phyloP scores from a whole-genome alignment of 1,140 invertebrate genomes.

The Oryctes rhinoceros region DNA sequence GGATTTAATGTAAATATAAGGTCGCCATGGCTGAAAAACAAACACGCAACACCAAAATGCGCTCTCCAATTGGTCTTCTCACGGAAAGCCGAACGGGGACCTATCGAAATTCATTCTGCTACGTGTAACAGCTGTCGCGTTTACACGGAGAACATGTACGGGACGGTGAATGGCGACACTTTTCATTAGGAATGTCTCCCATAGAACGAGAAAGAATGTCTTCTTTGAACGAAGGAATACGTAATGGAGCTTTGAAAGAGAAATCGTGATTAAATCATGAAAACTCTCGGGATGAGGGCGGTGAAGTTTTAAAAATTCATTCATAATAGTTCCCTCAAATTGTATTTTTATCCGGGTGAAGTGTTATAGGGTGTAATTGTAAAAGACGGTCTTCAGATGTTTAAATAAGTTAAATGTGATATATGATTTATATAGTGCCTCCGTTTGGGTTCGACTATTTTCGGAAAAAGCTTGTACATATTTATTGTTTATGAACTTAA shows the following conservation, averaged over 20 bases:
- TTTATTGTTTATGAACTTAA: too few species aligned
- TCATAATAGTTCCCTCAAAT: neutral
- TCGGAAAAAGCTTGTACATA: too few species aligned
- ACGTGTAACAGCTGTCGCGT: constrained; percentile 5
- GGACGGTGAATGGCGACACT: neutral
- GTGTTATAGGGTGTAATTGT: neutral
- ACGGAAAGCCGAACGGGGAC: neutral
- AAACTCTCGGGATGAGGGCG: neutral
- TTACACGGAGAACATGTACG: neutral
- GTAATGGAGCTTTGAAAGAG: neutral
- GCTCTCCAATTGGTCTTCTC: constrained; percentile 16
- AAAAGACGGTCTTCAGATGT: neutral
- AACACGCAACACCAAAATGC: constrained; percentile 4
- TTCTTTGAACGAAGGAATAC: neutral
- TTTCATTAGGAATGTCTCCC: neutral
- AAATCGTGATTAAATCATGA: neutral
- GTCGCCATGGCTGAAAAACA: constrained; percentile 8
- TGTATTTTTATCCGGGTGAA: neutral
- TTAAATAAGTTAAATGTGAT: too few species aligned
- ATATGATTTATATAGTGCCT: too few species aligned
- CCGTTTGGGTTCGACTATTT: too few species aligned
- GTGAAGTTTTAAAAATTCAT: neutral
- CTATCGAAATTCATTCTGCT: constrained; percentile 14
- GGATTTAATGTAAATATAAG: constrained; percentile 8
- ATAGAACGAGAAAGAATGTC: neutral